A percentile compares a stretch with the other conserved stretches of the same genome.
Evolutionary conservation across 2,113 vertebrate species (phyloP).

Genomic region (Rhinopithecus roxellana): DNA sequence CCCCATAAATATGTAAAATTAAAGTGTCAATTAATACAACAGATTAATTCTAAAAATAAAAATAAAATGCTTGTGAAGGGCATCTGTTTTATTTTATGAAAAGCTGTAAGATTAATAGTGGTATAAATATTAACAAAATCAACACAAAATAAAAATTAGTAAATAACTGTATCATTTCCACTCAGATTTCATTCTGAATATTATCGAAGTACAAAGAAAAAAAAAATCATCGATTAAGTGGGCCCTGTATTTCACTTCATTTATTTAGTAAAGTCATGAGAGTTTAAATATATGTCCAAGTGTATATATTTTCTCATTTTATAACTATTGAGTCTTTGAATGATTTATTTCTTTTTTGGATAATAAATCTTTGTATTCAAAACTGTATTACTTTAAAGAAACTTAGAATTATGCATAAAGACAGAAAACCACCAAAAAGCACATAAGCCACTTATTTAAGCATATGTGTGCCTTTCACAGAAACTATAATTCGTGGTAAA

Average conservation of each 20-base stretch:
- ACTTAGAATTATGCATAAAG: constrained; percentile 42
- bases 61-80: neutral
- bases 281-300: constrained; percentile 44
- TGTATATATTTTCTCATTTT: constrained; percentile 34
- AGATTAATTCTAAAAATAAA: neutral
- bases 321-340: constrained; percentile 44
- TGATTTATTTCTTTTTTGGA: constrained; percentile 51
- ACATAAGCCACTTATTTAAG: neutral
- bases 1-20: neutral
- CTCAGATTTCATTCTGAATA: neutral
- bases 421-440: constrained; percentile 33
- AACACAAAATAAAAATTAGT: constrained; percentile 51
- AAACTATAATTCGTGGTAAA: constrained; percentile 55
- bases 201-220: neutral
- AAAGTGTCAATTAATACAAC: neutral
- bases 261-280: constrained; percentile 36
- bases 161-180: neutral
- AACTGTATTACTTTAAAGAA: constrained; percentile 61
- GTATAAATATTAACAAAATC: constrained; percentile 44
- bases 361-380: constrained; percentile 61
- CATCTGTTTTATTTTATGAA: constrained; percentile 37
- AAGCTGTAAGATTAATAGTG: neutral
- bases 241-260: constrained; percentile 15
- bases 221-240: constrained; percentile 10
- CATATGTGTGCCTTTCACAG: constrained; percentile 39